phyloP scores from a whole-genome alignment of 2,888 invertebrate genomes.

The Bembecia ichneumoniformis region DNA sequence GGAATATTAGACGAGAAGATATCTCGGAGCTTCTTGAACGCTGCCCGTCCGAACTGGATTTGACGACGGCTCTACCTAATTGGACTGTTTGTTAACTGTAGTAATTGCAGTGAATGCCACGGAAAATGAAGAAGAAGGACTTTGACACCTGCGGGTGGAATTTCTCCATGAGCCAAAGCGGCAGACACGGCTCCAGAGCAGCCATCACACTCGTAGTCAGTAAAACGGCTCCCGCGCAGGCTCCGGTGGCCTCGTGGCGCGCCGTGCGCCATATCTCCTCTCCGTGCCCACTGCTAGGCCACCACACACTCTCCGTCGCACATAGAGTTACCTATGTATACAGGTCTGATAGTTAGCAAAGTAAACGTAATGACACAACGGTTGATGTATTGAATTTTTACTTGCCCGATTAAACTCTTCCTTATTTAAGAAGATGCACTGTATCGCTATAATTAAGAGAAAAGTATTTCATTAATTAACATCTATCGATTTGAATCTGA shows the following conservation, averaged over 20 bases:
- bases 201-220: constrained; percentile 58
- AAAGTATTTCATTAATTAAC: too few relatives aligned
- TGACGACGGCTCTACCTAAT: too few relatives aligned
- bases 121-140: too few relatives aligned
- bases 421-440: constrained; percentile 34
- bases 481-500: too few relatives aligned
- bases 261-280: constrained; percentile 14
- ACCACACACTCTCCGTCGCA: constrained; percentile 9
- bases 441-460: constrained; percentile 28
- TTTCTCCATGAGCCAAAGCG: constrained; percentile 43
- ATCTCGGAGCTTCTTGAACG: too few relatives aligned
- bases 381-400: constrained; percentile 1
- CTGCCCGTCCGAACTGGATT: too few relatives aligned
- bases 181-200: constrained; percentile 57
- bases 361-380: too few relatives aligned
- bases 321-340: not conserved
- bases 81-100: too few relatives aligned
- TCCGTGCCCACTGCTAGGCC: constrained; percentile 2
- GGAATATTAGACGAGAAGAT: too few relatives aligned
- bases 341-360: not conserved
- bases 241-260: constrained; percentile 26
- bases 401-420: constrained; percentile 39
- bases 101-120: too few relatives aligned
- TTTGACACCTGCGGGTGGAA: constrained; percentile 30
- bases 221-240: constrained; percentile 51